phyloP scores from a whole-genome alignment of 2,113 vertebrate genomes.

The Mellivora capensis region DNA sequence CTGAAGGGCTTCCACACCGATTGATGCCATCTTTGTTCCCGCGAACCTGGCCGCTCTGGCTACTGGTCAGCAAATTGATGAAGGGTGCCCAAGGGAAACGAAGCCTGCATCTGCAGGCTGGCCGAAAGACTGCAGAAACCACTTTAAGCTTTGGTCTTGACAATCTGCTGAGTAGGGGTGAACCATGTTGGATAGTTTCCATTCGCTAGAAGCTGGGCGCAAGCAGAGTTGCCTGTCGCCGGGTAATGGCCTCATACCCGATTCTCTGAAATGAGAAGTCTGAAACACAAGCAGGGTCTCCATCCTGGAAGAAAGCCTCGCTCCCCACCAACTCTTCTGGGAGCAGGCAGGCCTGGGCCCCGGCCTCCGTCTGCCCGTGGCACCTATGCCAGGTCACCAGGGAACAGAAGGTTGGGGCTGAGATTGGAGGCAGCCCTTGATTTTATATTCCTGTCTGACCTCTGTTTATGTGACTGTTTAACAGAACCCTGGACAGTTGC shows the following conservation, averaged over 20 bases:
- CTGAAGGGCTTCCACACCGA: not conserved
- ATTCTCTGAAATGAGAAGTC: not conserved
- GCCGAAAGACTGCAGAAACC: not conserved
- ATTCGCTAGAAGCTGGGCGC: too few species aligned
- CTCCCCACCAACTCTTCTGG: not conserved
- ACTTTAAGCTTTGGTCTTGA: not conserved
- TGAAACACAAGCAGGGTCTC: not conserved
- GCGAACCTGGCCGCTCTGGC: not conserved
- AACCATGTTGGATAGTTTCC: too few species aligned
- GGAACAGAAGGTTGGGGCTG: not conserved
- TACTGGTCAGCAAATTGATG: slow-evolving; percentile 18
- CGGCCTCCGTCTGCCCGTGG: fast-evolving
- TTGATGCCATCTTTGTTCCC: slow-evolving; percentile 4
- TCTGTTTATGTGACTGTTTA: not conserved
- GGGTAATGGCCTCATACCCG: not conserved
- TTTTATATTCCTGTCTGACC: not conserved
- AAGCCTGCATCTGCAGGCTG: not conserved
- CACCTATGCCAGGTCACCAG: not conserved
- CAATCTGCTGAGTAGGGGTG: not conserved
- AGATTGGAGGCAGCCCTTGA: not conserved
- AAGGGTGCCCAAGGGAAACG: not conserved
- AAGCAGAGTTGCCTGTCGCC: fast-evolving
- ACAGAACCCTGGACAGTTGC: not conserved
- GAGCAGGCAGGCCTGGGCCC: not conserved
- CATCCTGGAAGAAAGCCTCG: not conserved